Conservation (phyloP, 1,140 invertebrate species). For the Drosophila kikkawai region DNA sequence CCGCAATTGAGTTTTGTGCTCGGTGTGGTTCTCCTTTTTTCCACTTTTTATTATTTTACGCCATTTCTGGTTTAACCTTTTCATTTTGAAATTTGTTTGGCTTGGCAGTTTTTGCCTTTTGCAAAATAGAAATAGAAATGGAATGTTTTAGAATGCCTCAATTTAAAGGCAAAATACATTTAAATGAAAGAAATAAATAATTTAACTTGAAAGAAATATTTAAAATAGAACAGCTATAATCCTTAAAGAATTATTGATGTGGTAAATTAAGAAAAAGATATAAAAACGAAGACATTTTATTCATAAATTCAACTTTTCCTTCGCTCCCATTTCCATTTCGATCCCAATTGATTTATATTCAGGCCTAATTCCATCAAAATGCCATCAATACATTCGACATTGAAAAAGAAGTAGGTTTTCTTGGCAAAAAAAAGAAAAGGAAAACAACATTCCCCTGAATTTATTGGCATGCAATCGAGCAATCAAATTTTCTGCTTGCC, state of each 20-base stretch:
- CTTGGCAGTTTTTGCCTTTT: constrained; percentile 11
- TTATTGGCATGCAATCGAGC: constrained; percentile 20
- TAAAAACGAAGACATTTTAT: constrained; percentile 7
- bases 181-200: not conserved
- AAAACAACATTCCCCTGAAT: constrained; percentile 24
- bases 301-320: constrained; percentile 3
- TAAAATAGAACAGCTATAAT: not conserved
- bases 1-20: constrained; percentile 49
- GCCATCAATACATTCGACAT: constrained; percentile 1
- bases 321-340: not conserved
- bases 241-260: not conserved
- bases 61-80: constrained; percentile 36
- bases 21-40: constrained; percentile 13
- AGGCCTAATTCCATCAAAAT: constrained; percentile 26
- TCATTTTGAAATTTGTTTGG: constrained; percentile 21
- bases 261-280: not conserved
- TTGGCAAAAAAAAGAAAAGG: not conserved
- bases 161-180: not conserved
- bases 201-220: not conserved
- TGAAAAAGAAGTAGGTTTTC: constrained; percentile 4
- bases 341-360: constrained; percentile 22
- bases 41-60: constrained; percentile 37
- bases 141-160: not conserved
- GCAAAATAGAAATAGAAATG: not conserved
- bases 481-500: constrained; percentile 23